phyloP scores from a whole-genome alignment of 2,797 vertebrate genomes.

The Pantherophis vulpinus region DNA sequence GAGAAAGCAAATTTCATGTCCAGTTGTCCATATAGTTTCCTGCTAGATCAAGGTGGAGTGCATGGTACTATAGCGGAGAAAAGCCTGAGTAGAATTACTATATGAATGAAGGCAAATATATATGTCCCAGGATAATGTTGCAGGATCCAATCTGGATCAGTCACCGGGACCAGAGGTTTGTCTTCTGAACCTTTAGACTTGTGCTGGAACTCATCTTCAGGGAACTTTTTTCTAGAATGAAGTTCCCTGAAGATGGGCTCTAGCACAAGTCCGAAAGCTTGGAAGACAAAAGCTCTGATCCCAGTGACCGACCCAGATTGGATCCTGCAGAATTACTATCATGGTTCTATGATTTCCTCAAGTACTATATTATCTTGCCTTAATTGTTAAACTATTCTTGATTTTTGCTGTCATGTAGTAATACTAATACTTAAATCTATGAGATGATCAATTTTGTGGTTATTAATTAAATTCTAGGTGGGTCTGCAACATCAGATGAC shows the following conservation, averaged over 20 bases:
- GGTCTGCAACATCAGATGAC: conserved; percentile 89
- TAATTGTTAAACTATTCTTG: neutral
- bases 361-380: neutral
- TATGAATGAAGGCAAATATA: neutral
- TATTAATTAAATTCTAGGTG: conserved; percentile 74
- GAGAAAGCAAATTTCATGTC: neutral
- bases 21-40: neutral
- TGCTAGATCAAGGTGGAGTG: neutral
- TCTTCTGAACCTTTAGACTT: neutral
- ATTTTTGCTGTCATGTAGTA: neutral
- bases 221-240: neutral
- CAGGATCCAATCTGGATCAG: neutral
- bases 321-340: neutral
- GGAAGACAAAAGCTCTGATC: too few species aligned
- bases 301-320: neutral
- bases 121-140: neutral
- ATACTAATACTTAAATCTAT: neutral
- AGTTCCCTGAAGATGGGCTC: too few species aligned
- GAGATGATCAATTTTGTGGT: conserved; percentile 30
- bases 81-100: neutral
- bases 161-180: neutral
- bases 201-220: neutral
- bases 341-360: neutral
- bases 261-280: too few species aligned
- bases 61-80: neutral